Evolutionary conservation across 2,113 vertebrate species (phyloP), one percentile per base, ranked within the genome.

Genomic region (Cheilinus undulatus): DNA sequence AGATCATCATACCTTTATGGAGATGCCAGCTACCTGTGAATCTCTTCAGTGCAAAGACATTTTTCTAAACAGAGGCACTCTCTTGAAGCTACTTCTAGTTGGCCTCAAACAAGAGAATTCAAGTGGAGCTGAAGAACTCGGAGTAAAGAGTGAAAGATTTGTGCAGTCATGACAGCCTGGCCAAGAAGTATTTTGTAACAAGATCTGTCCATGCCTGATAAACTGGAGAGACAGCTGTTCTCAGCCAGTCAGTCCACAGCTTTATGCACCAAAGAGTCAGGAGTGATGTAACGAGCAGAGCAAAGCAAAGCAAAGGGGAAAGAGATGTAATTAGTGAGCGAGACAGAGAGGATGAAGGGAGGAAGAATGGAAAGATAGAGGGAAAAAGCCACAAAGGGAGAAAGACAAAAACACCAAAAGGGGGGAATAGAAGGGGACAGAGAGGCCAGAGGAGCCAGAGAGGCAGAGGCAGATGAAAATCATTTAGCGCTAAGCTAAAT

Each of bases 401-500:
- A 59, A 53, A 78, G 42, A 60, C 17, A 56, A 42, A 42, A 64
- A 65, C 24, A 57, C 22, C 22, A 59, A 68, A 68, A 10, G 34
- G 28, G 43, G 68, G 62, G 53, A 66, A 84, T 28, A 71, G 48
- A 51, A 22, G 58, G 49, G 24, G 58, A 27, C 38, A 51, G 34
- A 36, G 36, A n/a, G n/a, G n/a, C n/a, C n/a, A n/a, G n/a, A n/a
- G n/a, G n/a, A n/a, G n/a, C n/a, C n/a, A n/a, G n/a, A 74, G 72
- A 88, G 86, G 82, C 73, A 83, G 81, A 76, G 83, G 20, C 72
- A 89, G 89, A 89, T 90, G 81, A 92, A 93, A 92, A 93, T 91
- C 87, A 91, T 93, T 94, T 89, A 87, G 84, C 64, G 45, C 80
- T 86, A 89, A 92, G 87, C 86, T 92, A 93, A 93, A 93, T 93